These are phyloP conservation scores for Sphenodon punctatus DNA, from an alignment of 2,797 vertebrate species.

Conservation along the genomic window DNA sequence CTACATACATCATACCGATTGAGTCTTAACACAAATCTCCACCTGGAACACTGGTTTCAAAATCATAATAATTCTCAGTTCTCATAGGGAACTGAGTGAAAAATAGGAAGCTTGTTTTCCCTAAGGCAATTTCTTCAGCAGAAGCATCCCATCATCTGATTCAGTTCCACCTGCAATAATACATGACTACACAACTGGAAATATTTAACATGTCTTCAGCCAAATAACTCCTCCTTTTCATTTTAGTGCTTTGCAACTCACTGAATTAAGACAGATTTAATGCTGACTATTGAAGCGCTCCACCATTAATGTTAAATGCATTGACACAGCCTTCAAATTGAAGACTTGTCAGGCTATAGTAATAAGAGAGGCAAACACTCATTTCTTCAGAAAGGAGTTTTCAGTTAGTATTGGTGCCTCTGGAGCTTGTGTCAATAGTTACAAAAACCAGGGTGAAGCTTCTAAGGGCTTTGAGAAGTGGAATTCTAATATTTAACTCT, in stretches of 20 bases:
- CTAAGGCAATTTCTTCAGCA: neutral
- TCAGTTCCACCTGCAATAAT: neutral
- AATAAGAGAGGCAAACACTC: neutral
- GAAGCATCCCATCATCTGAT: neutral
- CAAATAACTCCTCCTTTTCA: neutral
- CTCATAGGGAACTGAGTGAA: neutral
- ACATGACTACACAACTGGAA: neutral
- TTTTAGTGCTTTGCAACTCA: neutral
- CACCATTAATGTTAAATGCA: neutral
- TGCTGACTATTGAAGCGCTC: neutral
- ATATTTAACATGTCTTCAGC: neutral
- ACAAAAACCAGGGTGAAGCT: neutral
- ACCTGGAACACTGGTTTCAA: neutral
- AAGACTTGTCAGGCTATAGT: neutral
- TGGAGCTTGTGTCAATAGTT: neutral
- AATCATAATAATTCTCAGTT: neutral
- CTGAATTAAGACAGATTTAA: neutral
- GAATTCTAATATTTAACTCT: too few relatives aligned
- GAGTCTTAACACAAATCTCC: neutral
- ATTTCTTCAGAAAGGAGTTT: neutral
- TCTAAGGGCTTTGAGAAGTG: too few relatives aligned
- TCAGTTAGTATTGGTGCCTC: neutral
- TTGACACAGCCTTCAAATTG: neutral
- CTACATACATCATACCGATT: neutral
- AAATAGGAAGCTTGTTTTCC: neutral